Base-by-base conservation (phyloP, 2,888 invertebrate genomes). In the Nebria salina region DNA sequence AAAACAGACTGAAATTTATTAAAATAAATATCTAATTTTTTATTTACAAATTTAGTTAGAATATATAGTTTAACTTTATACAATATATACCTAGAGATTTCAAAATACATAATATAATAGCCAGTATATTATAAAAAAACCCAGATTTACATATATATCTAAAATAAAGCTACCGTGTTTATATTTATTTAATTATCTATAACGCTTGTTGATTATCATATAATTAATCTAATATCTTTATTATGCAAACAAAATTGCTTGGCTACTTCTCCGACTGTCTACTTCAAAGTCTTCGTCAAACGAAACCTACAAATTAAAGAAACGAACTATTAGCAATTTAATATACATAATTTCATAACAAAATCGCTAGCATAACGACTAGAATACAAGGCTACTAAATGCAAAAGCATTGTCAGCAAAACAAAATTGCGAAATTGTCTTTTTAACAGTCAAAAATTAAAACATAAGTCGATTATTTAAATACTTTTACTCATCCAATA, bases 11-110 rank as follows among this genome's bases (percentile, higher is more conserved):
- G 8, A 2, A 0, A 11, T 54, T 54, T 54, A 54, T 54, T 54
- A 54, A 54, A 54, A 54, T 54, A 54, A 54, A 54, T 54, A 54
- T 54, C 54, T 54, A 54, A 54, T 6, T 7, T 13, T 54, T 54
- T 54, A 54, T 54, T 54, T 54, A 54, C 54, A 54, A 54, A 54
- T 54, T 54, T 13, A 13, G 13, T 54, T 54, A 13, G 8, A 54
- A 54, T 54, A 54, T 54, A 54, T 54, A 54, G 54, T 54, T 54
- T 54, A 54, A 54, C 54, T 54, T 54, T 54, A 54, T 54, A 54
- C 54, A 54, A 13, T 54, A 54, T 0, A 54, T 54, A 54, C 6
- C 4, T 54, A 54, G 54, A 54, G 54, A 54, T 54, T 54, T 54
- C 54, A 54, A 54, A 54, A 54, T 54, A 54, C 13, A 54, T 54